Conservation (phyloP, 2,797 vertebrate genomes). For the Anomalospiza imberbis region DNA sequence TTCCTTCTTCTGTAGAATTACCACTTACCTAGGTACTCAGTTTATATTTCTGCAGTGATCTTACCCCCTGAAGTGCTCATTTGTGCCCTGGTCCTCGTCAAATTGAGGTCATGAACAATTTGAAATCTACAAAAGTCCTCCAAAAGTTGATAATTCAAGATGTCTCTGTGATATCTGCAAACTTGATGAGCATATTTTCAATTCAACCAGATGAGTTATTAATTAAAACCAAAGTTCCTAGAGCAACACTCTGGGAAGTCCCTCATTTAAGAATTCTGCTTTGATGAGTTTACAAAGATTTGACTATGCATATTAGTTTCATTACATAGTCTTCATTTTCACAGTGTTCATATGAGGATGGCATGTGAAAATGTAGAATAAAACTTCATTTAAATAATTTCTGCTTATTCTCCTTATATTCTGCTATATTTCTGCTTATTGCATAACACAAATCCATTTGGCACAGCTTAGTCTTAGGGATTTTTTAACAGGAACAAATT, state of each 20-base stretch:
- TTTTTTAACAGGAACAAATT: background rate
- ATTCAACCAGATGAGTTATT: background rate
- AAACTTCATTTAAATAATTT: background rate
- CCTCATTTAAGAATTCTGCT: background rate
- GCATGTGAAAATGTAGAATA: background rate
- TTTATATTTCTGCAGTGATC: background rate
- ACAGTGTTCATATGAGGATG: background rate
- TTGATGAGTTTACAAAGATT: background rate
- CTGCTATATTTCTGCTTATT: background rate
- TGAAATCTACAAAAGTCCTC: background rate
- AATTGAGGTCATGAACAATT: background rate
- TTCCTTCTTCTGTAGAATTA: background rate
- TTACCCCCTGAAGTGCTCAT: background rate
- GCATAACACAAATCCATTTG: background rate
- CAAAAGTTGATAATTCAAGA: background rate
- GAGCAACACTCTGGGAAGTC: background rate
- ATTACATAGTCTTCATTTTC: background rate
- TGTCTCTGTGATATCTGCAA: background rate
- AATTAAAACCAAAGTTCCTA: background rate
- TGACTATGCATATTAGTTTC: background rate
- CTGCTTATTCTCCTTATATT: background rate
- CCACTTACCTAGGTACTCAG: background rate
- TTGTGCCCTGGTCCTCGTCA: background rate
- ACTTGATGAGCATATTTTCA: background rate
- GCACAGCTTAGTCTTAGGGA: background rate